Percentiles rank a stretch among this genome's conserved stretches.
phyloP scores from a whole-genome alignment of 2,888 invertebrate species.

The Parnassius mnemosyne region DNA sequence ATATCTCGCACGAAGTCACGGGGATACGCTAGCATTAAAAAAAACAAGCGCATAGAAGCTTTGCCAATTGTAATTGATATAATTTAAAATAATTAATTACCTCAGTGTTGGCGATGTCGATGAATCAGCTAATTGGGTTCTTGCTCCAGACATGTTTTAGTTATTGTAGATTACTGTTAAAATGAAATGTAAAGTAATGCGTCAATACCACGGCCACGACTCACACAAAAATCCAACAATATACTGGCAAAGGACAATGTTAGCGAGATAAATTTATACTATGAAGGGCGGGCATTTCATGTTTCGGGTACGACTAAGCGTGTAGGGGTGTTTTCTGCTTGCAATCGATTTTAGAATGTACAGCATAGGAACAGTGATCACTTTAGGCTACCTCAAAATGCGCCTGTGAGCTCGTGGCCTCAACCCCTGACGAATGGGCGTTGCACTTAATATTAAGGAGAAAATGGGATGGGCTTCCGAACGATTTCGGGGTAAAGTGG shows the following conservation, averaged over 20 bases:
- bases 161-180: not conserved
- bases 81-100: slow-evolving; percentile 51
- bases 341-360: slow-evolving; percentile 32
- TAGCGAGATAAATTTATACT: slow-evolving; percentile 60
- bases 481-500: slow-evolving; percentile 31
- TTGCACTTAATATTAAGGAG: slow-evolving; percentile 45
- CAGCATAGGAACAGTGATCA: slow-evolving; percentile 36
- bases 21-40: too few relatives aligned
- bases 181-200: not conserved
- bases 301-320: slow-evolving; percentile 30
- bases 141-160: slow-evolving; percentile 62
- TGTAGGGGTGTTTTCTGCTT: slow-evolving; percentile 29
- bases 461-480: slow-evolving; percentile 49
- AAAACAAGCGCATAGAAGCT: too few relatives aligned
- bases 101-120: slow-evolving; percentile 85
- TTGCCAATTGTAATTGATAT: too few relatives aligned
- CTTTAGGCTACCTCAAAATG: slow-evolving; percentile 30
- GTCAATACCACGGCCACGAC: slow-evolving; percentile 31
- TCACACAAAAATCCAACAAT: slow-evolving; percentile 33
- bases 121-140: slow-evolving; percentile 84
- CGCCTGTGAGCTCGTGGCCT: slow-evolving; percentile 32
- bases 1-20: too few relatives aligned
- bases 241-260: slow-evolving; percentile 44
- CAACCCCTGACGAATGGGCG: slow-evolving; percentile 52
- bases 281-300: slow-evolving; percentile 49